Evolutionary conservation across 2,797 vertebrate species (phyloP).

Genomic region (Onychomys leucogaster): DNA sequence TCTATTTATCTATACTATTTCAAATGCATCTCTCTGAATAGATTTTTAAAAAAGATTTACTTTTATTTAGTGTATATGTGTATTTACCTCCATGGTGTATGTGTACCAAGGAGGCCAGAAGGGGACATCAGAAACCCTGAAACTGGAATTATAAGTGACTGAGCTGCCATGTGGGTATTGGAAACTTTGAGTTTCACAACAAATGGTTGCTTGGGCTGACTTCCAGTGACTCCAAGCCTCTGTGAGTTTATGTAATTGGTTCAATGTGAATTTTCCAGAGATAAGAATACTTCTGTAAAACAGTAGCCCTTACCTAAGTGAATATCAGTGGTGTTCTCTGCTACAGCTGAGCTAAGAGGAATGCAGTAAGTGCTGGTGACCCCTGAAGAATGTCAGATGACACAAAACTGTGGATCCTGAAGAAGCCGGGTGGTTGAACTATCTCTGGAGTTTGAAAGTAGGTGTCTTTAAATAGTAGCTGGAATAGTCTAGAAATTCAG

Average conservation of each 20-base stretch:
- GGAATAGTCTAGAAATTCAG: slow-evolving; percentile 20
- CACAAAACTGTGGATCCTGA: neutral
- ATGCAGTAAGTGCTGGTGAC: neutral
- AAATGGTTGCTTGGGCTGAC: neutral
- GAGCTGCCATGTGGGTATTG: neutral
- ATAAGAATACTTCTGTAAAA: neutral
- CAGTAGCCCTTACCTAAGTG: neutral
- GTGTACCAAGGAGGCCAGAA: neutral
- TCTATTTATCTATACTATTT: neutral
- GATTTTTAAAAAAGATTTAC: neutral
- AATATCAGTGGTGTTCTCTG: neutral
- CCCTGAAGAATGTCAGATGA: neutral
- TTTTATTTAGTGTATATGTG: neutral
- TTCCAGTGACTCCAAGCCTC: neutral
- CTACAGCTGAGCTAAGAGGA: neutral
- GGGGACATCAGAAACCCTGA: neutral
- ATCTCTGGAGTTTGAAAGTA: slow-evolving; percentile 41
- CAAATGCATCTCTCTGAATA: neutral
- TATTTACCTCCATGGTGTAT: neutral
- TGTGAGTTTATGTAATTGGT: neutral
- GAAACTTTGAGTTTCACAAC: neutral
- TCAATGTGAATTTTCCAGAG: neutral
- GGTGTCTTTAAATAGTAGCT: accelerated
- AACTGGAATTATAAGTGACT: neutral
- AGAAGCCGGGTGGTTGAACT: neutral